phyloP scores from a whole-genome alignment of 2,113 vertebrate genomes.

The Bothrops jararaca region DNA sequence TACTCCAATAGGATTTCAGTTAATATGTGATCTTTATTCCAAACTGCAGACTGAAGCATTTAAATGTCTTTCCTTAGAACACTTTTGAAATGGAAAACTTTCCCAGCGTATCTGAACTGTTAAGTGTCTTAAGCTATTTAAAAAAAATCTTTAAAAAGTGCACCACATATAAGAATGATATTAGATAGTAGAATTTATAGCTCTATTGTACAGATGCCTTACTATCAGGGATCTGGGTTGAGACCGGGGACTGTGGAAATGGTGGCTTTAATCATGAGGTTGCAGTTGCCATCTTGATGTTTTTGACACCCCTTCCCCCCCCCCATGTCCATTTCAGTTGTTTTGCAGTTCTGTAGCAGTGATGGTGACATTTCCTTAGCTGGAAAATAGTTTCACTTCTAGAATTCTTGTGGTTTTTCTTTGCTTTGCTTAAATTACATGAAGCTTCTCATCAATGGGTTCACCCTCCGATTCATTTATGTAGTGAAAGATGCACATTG shows the following conservation, averaged over 20 bases:
- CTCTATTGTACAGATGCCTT: background rate
- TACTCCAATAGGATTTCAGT: background rate
- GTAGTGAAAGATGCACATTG: background rate
- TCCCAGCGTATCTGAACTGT: background rate
- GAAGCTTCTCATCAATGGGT: background rate
- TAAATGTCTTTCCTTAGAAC: background rate
- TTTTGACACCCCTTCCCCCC: background rate
- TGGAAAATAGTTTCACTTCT: background rate
- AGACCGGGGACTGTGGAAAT: background rate
- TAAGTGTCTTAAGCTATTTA: background rate
- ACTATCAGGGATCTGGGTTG: background rate
- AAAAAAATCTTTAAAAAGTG: background rate
- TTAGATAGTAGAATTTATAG: background rate
- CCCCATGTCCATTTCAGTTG: background rate
- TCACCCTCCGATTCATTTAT: background rate
- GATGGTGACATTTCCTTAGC: background rate
- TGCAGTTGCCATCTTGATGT: background rate
- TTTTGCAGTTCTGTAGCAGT: background rate
- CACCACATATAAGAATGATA: background rate
- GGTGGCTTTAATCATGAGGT: background rate
- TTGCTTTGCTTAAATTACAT: background rate
- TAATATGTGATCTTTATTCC: background rate
- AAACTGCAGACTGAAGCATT: background rate
- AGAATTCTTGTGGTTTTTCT: background rate
- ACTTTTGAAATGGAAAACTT: background rate